Conservation (phyloP, 2,113 vertebrate species). For the Scatophagus argus region DNA sequence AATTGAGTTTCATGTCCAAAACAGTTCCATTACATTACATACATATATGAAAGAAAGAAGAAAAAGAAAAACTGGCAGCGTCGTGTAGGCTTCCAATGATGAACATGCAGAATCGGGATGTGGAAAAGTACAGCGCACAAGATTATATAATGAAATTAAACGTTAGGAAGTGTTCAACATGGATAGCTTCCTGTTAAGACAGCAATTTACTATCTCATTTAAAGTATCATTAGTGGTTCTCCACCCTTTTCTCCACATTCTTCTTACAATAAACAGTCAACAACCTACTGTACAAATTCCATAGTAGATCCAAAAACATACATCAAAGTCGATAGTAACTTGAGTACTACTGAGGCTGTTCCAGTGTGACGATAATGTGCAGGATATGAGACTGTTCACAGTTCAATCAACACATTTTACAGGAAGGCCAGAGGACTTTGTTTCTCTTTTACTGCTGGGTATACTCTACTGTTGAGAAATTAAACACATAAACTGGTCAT, state of each 20-base stretch:
- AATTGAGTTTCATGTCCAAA: background rate
- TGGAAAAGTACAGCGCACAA: background rate
- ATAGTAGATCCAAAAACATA: background rate
- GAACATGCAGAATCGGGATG: background rate
- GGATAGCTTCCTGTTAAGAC: constrained; percentile 2
- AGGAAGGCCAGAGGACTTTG: background rate
- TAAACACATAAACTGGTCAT: too few relatives aligned
- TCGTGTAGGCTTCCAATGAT: background rate
- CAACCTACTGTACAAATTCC: background rate
- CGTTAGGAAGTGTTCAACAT: background rate
- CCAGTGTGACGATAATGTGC: background rate
- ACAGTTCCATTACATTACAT: background rate
- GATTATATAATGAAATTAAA: background rate
- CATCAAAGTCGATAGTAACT: background rate
- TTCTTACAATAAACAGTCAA: background rate
- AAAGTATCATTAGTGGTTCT: background rate
- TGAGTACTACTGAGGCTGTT: too few relatives aligned
- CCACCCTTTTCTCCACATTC: background rate
- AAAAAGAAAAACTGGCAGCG: background rate
- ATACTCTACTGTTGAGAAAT: background rate
- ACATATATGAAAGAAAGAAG: background rate
- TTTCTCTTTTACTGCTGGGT: background rate
- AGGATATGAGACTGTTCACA: background rate
- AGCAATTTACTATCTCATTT: background rate
- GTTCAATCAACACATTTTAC: background rate